A percentile compares a stretch with the other conserved stretches of the same genome.
These are phyloP conservation scores for Parapsyche elsis DNA, from an alignment of 1,140 invertebrate species.

Conservation along the genomic window DNA sequence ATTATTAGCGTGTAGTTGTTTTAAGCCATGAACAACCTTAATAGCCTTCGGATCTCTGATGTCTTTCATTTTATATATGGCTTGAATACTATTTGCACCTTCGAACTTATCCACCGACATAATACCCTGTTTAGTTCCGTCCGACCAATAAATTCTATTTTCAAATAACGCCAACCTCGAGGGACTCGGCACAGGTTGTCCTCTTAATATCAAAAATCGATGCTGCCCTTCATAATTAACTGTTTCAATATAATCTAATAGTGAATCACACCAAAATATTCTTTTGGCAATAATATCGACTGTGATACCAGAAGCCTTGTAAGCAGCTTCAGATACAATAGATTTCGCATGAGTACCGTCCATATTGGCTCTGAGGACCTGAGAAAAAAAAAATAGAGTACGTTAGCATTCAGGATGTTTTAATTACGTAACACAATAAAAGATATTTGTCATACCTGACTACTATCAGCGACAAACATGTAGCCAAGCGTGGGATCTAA, in stretches of 20 bases:
- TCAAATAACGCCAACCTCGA: constrained; percentile 89
- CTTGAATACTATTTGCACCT: constrained; percentile 78
- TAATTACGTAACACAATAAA: constrained; percentile 34
- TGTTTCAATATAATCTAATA: constrained; percentile 97
- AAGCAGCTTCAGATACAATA: constrained; percentile 91
- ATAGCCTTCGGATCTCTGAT: constrained; percentile 87
- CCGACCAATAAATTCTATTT: constrained; percentile 94
- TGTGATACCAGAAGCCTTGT: constrained; percentile 88
- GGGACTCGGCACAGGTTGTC: constrained; percentile 88
- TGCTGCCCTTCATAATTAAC: constrained; percentile 93
- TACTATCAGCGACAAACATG: constrained; percentile 95
- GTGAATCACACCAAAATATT: constrained; percentile 96
- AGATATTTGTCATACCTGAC: constrained; percentile 68
- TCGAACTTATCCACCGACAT: constrained; percentile 92
- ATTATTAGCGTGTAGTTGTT: constrained; percentile 82
- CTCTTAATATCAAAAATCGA: constrained; percentile 81
- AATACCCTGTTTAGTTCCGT: constrained; percentile 94
- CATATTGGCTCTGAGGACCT: constrained; percentile 88
- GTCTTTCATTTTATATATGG: constrained; percentile 82
- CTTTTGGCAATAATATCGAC: constrained; percentile 88
- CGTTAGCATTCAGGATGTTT: constrained; percentile 3
- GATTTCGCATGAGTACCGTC: constrained; percentile 84
- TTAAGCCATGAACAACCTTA: constrained; percentile 81
- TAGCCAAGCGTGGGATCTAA: constrained; percentile 90
- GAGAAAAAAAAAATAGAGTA: constrained; percentile 50